Base-by-base conservation (phyloP, 2,888 invertebrate species). In the Eupeodes luniger region DNA sequence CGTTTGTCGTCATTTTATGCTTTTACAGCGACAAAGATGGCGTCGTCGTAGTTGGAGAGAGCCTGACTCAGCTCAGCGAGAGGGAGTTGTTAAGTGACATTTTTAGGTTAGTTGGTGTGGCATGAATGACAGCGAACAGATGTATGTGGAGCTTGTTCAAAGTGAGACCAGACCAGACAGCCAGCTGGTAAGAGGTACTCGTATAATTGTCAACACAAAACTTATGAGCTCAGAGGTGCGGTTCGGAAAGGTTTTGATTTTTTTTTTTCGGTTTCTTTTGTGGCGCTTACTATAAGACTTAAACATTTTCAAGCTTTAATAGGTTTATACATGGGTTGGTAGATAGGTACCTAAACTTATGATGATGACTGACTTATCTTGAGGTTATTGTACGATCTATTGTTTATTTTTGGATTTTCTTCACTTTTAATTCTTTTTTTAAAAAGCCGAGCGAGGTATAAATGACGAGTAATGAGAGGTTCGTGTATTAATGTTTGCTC, bases 301-400 rank as follows among this genome's bases (percentile, higher is more conserved):
- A 72, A 81, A 74, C 75, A 78, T 62, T 59, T 40, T 83, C 51
- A 79, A 82, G 78, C 82, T 78, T 40, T 78, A 59, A 14, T 0
- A 70, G 55, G 12, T 27, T 27, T 27, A 27, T 27, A 27, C 27
- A 27, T 27, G 27, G 27, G 27, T 27, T 27, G 27, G 27, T 27
- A 27, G 27, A 27, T 40, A 40, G 40, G 40, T 40, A 40, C 40
- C 40, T 40, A 40, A 7, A 40, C 40, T 9, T 40, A 40, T 40
- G 40, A 34, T 27, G 19, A 19, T 19, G 19, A 27, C 69, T 57
- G 19, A 62, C 10, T n/a, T 62, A 61, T 77, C 67, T 74, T 51
- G 81, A 74, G 85, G 85, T 85, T 81, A 81, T 81, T 85, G 85
- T 67, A 81, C 85, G 72, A 72, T 74, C 77, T 49, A 72, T 55